These are phyloP conservation scores for Arctocebus calabarensis DNA, from an alignment of 2,797 vertebrate genomes.

Conservation along the genomic window DNA sequence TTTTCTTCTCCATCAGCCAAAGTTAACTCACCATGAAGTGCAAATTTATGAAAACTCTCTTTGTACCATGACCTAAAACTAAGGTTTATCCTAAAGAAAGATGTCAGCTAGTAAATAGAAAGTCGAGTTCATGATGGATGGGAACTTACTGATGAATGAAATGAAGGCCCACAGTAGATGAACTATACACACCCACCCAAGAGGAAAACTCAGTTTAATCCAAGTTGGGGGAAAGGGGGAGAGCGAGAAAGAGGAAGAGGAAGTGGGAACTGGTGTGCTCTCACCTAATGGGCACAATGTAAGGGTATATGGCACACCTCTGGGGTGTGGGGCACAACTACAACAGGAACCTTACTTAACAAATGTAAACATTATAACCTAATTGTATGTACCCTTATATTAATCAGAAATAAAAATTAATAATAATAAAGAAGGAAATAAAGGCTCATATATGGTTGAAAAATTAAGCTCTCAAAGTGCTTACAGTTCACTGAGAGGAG, in stretches of 20 bases:
- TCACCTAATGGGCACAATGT: too few relatives aligned
- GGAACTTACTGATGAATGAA: not conserved
- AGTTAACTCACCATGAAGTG: constrained; percentile 62
- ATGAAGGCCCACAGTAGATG: not conserved
- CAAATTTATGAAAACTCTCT: constrained; percentile 68
- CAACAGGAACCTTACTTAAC: too few relatives aligned
- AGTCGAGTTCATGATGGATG: not conserved
- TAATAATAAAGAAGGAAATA: not conserved
- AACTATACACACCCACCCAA: too few relatives aligned
- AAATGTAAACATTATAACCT: too few relatives aligned
- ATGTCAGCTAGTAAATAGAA: constrained; percentile 22
- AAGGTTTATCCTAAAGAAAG: constrained; percentile 65
- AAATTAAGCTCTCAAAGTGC: not conserved
- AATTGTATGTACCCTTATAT: too few relatives aligned
- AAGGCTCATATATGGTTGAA: not conserved
- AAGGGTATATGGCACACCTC: too few relatives aligned
- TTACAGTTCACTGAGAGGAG: not conserved
- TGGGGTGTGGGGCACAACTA: too few relatives aligned
- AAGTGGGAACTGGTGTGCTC: too few relatives aligned
- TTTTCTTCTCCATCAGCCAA: constrained; percentile 64
- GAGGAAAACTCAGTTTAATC: too few relatives aligned
- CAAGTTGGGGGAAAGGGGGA: too few relatives aligned
- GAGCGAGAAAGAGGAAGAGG: too few relatives aligned
- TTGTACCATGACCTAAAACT: constrained; percentile 63
- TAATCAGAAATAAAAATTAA: too few relatives aligned